Conservation (phyloP, 2,888 invertebrate genomes). For the Apamea sordens region DNA sequence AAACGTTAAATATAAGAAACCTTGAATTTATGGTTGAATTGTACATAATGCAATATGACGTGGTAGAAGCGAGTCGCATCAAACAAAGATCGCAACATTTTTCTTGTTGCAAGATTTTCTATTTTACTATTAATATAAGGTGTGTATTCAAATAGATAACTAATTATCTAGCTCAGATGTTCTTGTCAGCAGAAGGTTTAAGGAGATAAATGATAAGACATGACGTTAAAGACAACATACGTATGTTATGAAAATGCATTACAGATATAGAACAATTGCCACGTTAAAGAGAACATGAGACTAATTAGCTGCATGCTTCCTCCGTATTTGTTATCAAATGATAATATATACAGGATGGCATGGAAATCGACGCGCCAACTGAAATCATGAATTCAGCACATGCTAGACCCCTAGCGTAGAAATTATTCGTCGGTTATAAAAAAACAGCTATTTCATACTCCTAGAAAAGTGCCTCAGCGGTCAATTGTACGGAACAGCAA, state of each 20-base stretch:
- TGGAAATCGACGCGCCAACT: no score
- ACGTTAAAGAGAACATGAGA: constrained; percentile 9
- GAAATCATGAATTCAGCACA: no score
- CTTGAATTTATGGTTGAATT: neutral
- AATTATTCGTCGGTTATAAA: no score
- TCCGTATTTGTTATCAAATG: neutral
- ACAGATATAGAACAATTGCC: neutral
- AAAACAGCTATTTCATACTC: no score
- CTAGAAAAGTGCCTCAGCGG: no score
- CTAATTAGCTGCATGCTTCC: neutral
- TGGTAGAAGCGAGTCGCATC: neutral
- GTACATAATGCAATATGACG: neutral
- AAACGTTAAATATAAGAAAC: neutral
- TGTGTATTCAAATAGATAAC: constrained; percentile 33
- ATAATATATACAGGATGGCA: no score
- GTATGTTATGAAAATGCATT: constrained; percentile 21
- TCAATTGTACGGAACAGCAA: no score
- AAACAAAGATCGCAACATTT: neutral
- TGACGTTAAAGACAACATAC: constrained; percentile 20
- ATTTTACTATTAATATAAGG: neutral
- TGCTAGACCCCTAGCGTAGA: no score
- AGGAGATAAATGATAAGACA: constrained; percentile 48
- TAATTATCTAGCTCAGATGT: constrained; percentile 26
- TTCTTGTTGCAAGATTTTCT: constrained; percentile 13
- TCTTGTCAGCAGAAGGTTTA: constrained; percentile 34